phyloP scores from a whole-genome alignment of 2,888 invertebrate species.

The Mongoloraphidia duomilia region DNA sequence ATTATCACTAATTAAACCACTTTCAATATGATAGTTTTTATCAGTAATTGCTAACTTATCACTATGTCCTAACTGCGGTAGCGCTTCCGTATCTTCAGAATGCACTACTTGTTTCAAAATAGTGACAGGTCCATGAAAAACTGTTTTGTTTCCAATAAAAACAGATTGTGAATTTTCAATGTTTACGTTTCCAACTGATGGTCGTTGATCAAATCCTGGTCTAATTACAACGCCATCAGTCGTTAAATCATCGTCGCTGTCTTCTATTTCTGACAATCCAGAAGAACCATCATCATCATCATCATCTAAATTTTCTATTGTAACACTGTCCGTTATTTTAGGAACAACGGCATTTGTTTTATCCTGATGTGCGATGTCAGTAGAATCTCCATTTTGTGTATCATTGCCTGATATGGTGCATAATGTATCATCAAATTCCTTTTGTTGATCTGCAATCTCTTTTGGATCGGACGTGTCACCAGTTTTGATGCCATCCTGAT shows the following conservation, averaged over 20 bases:
- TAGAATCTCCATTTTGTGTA: too few species aligned
- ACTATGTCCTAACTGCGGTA: too few species aligned
- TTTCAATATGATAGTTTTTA: not conserved
- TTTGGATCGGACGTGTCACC: too few species aligned
- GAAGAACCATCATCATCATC: conserved; percentile 2
- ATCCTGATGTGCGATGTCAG: too few species aligned
- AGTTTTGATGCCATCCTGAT: too few species aligned
- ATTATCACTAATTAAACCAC: too few species aligned
- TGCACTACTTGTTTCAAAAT: conserved; percentile 55
- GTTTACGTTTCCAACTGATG: conserved; percentile 45
- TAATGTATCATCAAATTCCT: too few species aligned
- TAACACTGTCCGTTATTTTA: not conserved
- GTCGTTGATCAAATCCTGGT: conserved; percentile 12
- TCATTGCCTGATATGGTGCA: too few species aligned
- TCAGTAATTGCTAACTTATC: not conserved
- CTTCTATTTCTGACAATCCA: conserved; percentile 8
- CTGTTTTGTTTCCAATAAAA: conserved; percentile 61
- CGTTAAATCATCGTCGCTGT: conserved; percentile 10
- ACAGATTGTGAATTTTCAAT: conserved; percentile 56
- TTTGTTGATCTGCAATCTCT: too few species aligned
- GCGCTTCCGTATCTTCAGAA: conserved; percentile 15
- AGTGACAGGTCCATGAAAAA: conserved; percentile 63
- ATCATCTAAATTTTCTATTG: not conserved
- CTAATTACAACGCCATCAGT: conserved; percentile 9
- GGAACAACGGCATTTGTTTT: too few species aligned